Conservation (phyloP, 1,140 invertebrate genomes). For the Caenorhabditis remanei region DNA sequence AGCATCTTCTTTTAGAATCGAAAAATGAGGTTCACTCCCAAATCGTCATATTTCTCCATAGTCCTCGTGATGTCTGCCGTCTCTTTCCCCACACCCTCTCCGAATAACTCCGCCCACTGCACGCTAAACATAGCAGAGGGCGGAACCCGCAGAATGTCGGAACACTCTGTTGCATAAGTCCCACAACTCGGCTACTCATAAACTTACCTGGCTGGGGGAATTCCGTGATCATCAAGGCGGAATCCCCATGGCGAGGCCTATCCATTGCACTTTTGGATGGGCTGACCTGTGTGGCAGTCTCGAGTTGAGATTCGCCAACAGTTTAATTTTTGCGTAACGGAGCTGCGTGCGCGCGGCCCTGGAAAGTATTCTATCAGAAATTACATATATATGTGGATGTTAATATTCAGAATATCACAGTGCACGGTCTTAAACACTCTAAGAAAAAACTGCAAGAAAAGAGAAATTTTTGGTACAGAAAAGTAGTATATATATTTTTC, state of each 20-base stretch:
- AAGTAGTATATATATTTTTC: no score
- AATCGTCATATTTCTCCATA: no score
- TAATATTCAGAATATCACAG: no score
- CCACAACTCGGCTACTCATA: neutral
- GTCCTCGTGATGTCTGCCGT: neutral
- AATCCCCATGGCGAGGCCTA: conserved; percentile 50
- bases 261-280: conserved; percentile 46
- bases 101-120: neutral
- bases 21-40: no score
- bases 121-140: neutral
- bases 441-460: no score
- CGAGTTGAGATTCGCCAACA: conserved; percentile 56
- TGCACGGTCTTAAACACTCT: no score
- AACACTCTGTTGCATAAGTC: neutral
- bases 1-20: no score
- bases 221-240: conserved; percentile 45
- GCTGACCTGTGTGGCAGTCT: conserved; percentile 55
- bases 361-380: neutral
- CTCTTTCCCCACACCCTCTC: neutral
- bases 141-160: conserved; percentile 17
- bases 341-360: conserved; percentile 50
- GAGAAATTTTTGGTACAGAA: no score
- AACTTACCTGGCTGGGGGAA: conserved; percentile 54
- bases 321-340: conserved; percentile 52
- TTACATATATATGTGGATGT: no score